Percentiles rank a stretch among this genome's conserved stretches.
Conservation (phyloP, 2,113 vertebrate species). For the Leptodactylus fuscus region DNA sequence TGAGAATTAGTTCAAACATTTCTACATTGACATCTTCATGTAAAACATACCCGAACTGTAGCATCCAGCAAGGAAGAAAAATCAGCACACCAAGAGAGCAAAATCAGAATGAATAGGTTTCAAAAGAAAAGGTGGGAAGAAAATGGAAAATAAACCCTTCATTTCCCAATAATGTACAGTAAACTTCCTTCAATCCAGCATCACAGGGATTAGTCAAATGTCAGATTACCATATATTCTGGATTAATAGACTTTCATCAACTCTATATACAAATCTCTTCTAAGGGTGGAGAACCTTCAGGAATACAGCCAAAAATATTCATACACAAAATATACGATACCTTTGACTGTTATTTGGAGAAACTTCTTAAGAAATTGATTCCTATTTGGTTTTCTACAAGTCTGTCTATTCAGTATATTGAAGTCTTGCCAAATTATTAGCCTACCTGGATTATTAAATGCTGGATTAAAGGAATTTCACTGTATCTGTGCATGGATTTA, state of each 20-base stretch:
- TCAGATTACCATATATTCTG: not conserved
- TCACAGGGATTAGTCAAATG: not conserved
- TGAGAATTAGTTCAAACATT: slow-evolving; percentile 49
- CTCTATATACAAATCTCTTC: not conserved
- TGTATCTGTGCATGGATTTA: not conserved
- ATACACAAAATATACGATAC: too few relatives aligned
- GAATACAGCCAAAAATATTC: too few relatives aligned
- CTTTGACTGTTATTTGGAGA: too few relatives aligned
- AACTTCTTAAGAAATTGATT: too few relatives aligned
- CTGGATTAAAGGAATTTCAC: not conserved
- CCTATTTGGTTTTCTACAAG: too few relatives aligned
- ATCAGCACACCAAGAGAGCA: slow-evolving; percentile 28
- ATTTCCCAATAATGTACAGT: not conserved
- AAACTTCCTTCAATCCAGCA: not conserved
- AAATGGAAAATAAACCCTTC: not conserved
- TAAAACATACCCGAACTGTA: slow-evolving; percentile 30
- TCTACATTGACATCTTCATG: slow-evolving; percentile 48
- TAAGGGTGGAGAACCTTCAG: not conserved
- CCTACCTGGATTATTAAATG: not conserved
- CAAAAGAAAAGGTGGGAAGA: not conserved
- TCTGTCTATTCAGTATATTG: not conserved
- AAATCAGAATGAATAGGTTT: not conserved
- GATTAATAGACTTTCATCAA: not conserved
- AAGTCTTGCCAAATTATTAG: not conserved
- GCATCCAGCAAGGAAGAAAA: slow-evolving; percentile 22